phyloP scores from a whole-genome alignment of 2,797 vertebrate species.

The Streptopelia turtur region DNA sequence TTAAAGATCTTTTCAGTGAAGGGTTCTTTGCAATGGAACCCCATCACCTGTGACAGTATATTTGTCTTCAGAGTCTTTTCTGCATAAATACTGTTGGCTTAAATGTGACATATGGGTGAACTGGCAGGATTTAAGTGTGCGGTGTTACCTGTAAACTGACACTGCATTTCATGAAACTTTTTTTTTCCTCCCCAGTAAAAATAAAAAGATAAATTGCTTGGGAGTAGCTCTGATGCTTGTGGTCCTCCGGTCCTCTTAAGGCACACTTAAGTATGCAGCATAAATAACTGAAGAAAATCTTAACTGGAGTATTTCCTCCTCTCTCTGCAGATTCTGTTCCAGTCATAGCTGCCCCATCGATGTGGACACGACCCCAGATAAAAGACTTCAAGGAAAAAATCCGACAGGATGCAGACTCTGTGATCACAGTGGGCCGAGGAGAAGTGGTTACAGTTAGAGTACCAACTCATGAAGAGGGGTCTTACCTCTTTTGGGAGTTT shows the following conservation, averaged over 20 bases:
- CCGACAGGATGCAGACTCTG: slow-evolving; percentile 96
- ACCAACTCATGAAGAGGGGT: slow-evolving; percentile 97
- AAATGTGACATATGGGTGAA: neutral
- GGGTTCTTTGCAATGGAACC: neutral
- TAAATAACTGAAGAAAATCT: neutral
- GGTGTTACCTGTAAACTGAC: neutral
- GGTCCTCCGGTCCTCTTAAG: neutral
- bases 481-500: slow-evolving; percentile 99
- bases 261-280: neutral
- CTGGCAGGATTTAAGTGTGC: neutral
- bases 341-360: slow-evolving; percentile 95
- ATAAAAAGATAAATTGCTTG: neutral
- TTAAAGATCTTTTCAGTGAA: neutral
- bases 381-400: slow-evolving; percentile 99
- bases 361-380: slow-evolving; percentile 99
- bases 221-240: neutral
- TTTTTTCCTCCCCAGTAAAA: neutral
- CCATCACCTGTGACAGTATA: rapidly evolving
- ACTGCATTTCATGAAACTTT: neutral
- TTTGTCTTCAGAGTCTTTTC: neutral
- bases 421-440: slow-evolving; percentile 97
- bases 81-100: neutral
- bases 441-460: slow-evolving; percentile 98
- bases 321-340: slow-evolving; percentile 85
- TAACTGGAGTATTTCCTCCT: neutral